phyloP scores from a whole-genome alignment of 2,113 vertebrate species.

The Grammomys dolichurus region DNA sequence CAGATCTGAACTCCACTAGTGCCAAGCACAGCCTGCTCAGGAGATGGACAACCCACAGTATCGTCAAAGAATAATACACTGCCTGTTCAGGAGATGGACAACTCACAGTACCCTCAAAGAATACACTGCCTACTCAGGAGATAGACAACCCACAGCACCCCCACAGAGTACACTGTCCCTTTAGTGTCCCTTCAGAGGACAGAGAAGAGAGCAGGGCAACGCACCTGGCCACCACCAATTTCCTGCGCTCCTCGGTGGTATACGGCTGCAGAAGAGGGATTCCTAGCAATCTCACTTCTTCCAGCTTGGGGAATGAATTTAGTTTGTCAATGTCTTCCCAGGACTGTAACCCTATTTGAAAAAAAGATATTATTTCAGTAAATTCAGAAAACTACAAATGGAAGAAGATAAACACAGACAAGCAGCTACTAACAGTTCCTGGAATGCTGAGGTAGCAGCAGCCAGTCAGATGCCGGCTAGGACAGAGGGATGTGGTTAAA shows the following conservation, averaged over 20 bases:
- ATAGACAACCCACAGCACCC: no score
- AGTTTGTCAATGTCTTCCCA: slow-evolving; percentile 98
- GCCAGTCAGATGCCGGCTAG: not conserved
- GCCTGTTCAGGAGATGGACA: not conserved
- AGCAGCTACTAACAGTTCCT: slow-evolving; percentile 30
- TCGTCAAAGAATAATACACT: not conserved
- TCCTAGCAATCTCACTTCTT: slow-evolving; percentile 94
- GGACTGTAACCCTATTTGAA: slow-evolving; percentile 91
- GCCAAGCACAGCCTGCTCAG: not conserved
- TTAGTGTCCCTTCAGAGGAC: not conserved
- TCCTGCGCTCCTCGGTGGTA: slow-evolving; percentile 93
- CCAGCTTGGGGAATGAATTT: slow-evolving; percentile 96
- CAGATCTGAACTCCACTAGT: not conserved
- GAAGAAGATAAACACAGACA: slow-evolving; percentile 52
- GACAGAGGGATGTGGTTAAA: not conserved
- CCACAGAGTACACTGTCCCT: not conserved
- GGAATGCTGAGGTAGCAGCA: slow-evolving; percentile 34
- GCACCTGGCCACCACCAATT: slow-evolving; percentile 94
- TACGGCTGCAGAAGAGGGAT: slow-evolving; percentile 96
- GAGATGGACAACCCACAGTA: not conserved
- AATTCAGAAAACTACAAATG: slow-evolving; percentile 52
- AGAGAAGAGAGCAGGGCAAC: slow-evolving; percentile 42
- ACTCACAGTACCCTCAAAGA: not conserved
- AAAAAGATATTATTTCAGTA: slow-evolving; percentile 81
- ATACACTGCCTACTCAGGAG: not conserved